These are phyloP conservation scores for Taurulus bubalis DNA, from an alignment of 2,113 vertebrate species.

Conservation along the genomic window DNA sequence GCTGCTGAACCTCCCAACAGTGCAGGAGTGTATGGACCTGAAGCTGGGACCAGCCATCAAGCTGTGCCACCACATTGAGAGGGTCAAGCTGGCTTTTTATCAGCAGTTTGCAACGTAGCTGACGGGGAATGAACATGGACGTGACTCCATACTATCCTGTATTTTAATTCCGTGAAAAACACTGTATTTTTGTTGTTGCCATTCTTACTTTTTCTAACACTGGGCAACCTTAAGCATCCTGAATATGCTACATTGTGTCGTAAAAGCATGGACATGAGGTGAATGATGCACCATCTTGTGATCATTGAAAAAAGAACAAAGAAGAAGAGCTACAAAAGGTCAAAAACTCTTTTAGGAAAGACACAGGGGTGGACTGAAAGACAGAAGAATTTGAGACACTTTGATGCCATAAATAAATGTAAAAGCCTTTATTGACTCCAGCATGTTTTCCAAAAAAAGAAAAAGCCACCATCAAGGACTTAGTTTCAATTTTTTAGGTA, in stretches of 20 bases:
- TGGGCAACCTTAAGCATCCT: constrained; percentile 58
- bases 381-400: constrained; percentile 16
- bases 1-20: constrained; percentile 95
- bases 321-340: background rate
- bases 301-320: constrained; percentile 4
- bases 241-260: constrained; percentile 2
- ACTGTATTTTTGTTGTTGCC: constrained; percentile 30
- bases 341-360: background rate
- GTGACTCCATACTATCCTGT: constrained; percentile 31
- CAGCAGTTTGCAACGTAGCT: constrained; percentile 95
- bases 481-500: background rate
- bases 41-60: constrained; percentile 98
- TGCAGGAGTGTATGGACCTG: constrained; percentile 99
- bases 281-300: constrained; percentile 10
- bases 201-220: constrained; percentile 52
- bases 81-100: constrained; percentile 98
- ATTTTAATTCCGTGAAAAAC: constrained; percentile 51
- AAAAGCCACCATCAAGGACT: constrained; percentile 3
- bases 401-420: constrained; percentile 2
- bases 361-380: background rate
- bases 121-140: constrained; percentile 58
- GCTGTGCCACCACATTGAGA: constrained; percentile 98
- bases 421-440: constrained; percentile 25
- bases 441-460: constrained; percentile 9
- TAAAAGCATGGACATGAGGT: constrained; percentile 20